Base-by-base conservation (phyloP, 1,140 invertebrate species). In the Lepeophtheirus salmonis region DNA sequence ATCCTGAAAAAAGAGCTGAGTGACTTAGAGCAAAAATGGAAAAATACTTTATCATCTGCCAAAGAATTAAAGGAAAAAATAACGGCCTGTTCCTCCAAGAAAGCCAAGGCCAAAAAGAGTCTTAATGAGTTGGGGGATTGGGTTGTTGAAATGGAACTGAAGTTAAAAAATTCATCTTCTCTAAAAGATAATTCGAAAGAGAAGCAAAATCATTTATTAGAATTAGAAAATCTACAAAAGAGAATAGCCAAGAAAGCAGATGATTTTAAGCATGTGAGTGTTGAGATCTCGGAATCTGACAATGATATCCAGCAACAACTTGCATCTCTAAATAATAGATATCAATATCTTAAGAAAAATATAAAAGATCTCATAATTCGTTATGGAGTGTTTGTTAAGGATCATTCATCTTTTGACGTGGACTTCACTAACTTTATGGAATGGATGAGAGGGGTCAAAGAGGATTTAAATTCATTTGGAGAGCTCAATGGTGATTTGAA, bases 401-500 rank as follows among this genome's bases (percentile, higher is more conserved):
- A 94, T 70, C 90, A 96, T 66, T 74, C 79, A 64, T 69, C 74
- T 0, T 96, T 94, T 69, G 83, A 90, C 67, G 76, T 78, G 23
- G 80, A 82, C 56, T 86, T 88, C 66, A 75, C 78, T 52, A 73
- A 82, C 26, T 86, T 89, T 66, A 70, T 83, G 58, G 74, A 80
- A 49, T 87, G 82, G 81, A 74, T 92, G 1, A 77, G 79, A 13
- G 71, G 77, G 1, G 79, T 84, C 64, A 75, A 82, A 50, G 75
- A 78, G 22, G 80, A 88, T 63, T 70, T 90, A 21, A 80, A 81
- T 66, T 79, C 83, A 60, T 76, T 87, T 61, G 83, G 82, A 67
- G 83, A 88, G 68, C 82, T 91, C 60, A 84, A 87, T 23, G 89
- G 89, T 3, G 87, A 95, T 69, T 78, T 89, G 61, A 76, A 79